These are phyloP conservation scores for Alethe castanea DNA, from an alignment of 2,113 vertebrate species.

Conservation along the genomic window DNA sequence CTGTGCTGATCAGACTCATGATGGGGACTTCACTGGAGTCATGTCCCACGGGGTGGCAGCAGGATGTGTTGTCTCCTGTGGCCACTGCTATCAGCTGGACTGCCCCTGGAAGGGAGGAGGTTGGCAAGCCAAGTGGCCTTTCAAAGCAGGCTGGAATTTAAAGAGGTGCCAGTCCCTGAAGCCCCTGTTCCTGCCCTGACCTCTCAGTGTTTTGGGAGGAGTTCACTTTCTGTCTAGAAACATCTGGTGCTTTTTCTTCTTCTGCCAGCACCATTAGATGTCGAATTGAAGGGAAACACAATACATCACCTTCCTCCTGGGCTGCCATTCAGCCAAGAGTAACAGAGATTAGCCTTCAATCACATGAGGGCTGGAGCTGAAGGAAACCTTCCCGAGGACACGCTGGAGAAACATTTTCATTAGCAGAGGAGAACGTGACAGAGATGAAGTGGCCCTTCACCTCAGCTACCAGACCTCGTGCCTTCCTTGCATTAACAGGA, in stretches of 20 bases:
- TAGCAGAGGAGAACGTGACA: slow-evolving; percentile 23
- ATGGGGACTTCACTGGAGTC: background rate
- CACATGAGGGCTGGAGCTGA: background rate
- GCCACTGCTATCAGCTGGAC: background rate
- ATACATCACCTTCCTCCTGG: slow-evolving; percentile 24
- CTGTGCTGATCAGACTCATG: background rate
- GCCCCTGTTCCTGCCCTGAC: background rate
- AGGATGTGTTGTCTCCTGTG: background rate
- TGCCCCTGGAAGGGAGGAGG: background rate
- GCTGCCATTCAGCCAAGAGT: slow-evolving; percentile 29
- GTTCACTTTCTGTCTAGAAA: background rate
- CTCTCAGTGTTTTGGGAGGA: background rate
- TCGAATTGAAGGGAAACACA: background rate
- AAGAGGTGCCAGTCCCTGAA: accelerated
- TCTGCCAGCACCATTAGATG: background rate
- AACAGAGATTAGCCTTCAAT: slow-evolving; percentile 59
- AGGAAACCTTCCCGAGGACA: slow-evolving; percentile 32
- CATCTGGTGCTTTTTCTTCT: background rate
- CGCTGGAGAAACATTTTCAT: slow-evolving; percentile 49
- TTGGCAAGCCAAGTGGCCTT: background rate
- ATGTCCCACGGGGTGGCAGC: background rate
- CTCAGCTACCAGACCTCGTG: background rate
- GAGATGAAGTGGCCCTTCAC: slow-evolving; percentile 32
- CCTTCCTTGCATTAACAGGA: background rate
- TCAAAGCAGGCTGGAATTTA: background rate